Conservation (phyloP, 2,113 vertebrate genomes). For the Gnathonemus echidnorhynchus region DNA sequence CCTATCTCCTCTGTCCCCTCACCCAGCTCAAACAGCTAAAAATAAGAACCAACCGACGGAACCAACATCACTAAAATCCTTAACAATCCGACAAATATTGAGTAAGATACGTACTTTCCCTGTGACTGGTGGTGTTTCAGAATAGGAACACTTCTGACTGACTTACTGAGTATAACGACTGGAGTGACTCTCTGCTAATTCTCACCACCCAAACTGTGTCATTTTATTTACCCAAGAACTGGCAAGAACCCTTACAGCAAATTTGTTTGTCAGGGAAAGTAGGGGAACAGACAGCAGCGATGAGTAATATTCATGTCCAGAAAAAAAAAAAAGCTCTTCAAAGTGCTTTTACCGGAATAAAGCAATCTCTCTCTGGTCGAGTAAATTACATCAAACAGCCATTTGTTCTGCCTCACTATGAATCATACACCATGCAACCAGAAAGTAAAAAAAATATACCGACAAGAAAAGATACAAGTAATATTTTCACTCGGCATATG, state of each 20-base stretch:
- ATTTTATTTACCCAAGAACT: not conserved
- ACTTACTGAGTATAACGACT: not conserved
- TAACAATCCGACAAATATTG: not conserved
- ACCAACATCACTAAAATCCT: not conserved
- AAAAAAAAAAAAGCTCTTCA: slow-evolving; percentile 14
- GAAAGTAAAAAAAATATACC: not conserved
- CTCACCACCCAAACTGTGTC: not conserved
- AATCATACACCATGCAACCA: not conserved
- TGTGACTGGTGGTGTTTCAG: not conserved
- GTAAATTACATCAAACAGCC: slow-evolving; percentile 13
- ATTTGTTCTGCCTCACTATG: slow-evolving; percentile 15
- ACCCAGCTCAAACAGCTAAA: not conserved
- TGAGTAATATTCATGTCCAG: slow-evolving; percentile 7
- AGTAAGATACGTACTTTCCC: not conserved
- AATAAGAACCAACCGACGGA: not conserved
- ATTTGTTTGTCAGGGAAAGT: slow-evolving; percentile 9
- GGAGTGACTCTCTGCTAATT: not conserved
- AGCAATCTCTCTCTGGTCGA: not conserved
- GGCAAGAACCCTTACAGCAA: not conserved
- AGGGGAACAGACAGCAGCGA: not conserved
- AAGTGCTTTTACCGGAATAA: not conserved
- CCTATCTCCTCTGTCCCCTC: not conserved
- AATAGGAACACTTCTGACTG: not conserved
- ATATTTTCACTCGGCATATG: not conserved
- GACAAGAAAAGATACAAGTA: not conserved